A percentile compares a stretch with the other conserved stretches of the same genome.
phyloP scores from a whole-genome alignment of 2,113 vertebrate species.

The Euleptes europaea region DNA sequence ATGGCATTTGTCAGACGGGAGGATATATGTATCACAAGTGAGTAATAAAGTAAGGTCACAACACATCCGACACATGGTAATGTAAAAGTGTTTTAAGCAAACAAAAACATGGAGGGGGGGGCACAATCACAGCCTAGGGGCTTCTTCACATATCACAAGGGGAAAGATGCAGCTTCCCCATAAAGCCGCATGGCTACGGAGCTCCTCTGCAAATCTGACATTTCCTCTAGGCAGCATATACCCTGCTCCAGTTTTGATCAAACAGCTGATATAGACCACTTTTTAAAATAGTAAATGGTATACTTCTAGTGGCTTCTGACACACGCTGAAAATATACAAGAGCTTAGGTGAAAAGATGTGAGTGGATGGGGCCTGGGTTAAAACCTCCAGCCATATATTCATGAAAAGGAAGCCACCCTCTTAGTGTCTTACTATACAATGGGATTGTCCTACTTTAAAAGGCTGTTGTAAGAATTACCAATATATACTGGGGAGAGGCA shows the following conservation, averaged over 20 bases:
- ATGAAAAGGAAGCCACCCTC: too few relatives aligned
- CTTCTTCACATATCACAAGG: background rate
- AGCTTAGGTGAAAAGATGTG: background rate
- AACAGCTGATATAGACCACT: background rate
- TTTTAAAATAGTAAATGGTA: background rate
- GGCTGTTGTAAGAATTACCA: too few relatives aligned
- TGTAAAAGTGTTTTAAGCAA: background rate
- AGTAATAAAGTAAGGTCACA: background rate
- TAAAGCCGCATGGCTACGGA: background rate
- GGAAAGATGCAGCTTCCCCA: background rate
- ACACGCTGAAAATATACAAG: background rate
- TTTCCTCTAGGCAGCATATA: background rate
- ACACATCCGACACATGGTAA: background rate
- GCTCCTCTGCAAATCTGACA: background rate
- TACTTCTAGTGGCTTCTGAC: background rate
- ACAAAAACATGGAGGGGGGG: background rate
- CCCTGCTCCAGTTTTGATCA: background rate
- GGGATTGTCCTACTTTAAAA: too few relatives aligned
- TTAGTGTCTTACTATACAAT: too few relatives aligned
- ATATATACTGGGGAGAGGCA: too few relatives aligned
- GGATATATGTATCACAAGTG: background rate
- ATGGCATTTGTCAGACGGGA: background rate
- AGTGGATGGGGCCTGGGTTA: background rate
- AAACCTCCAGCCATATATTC: too few relatives aligned
- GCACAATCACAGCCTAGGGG: background rate